Percentiles rank a stretch among this genome's conserved stretches.
phyloP scores from a whole-genome alignment of 2,888 invertebrate genomes.

The Lomographa bimaculata region DNA sequence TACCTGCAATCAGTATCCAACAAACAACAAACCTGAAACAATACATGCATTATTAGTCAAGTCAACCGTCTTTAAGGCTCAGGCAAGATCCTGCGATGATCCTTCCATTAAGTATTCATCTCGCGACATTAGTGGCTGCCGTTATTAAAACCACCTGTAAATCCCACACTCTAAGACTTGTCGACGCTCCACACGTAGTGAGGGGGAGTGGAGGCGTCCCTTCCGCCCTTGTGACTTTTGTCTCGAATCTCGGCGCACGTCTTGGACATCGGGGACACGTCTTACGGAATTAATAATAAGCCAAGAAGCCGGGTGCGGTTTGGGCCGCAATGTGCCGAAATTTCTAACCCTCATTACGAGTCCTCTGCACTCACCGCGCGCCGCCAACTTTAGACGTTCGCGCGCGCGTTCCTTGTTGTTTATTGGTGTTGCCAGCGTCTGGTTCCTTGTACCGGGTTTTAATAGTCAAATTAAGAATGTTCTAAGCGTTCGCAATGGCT shows the following conservation, averaged over 20 bases:
- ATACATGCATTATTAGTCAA: constrained; percentile 53
- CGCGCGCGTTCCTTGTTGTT: constrained; percentile 74
- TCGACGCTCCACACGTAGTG: constrained; percentile 69
- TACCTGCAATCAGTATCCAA: too few relatives aligned
- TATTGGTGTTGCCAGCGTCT: constrained; percentile 77
- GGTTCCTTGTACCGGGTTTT: constrained; percentile 71
- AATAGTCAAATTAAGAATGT: constrained; percentile 76
- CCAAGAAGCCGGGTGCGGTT: constrained; percentile 81
- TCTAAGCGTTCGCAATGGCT: constrained; percentile 53
- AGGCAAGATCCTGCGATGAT: constrained; percentile 53
- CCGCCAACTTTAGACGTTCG: constrained; percentile 72
- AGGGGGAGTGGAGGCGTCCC: constrained; percentile 55
- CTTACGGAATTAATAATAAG: constrained; percentile 85
- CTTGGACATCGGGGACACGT: constrained; percentile 84
- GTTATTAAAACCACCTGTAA: constrained; percentile 84
- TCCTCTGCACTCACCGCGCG: constrained; percentile 79
- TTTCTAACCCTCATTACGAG: constrained; percentile 82
- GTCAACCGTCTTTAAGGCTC: constrained; percentile 57
- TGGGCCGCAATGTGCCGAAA: constrained; percentile 80
- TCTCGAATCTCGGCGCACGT: constrained; percentile 83
- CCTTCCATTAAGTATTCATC: constrained; percentile 82
- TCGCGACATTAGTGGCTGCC: constrained; percentile 77
- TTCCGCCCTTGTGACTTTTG: constrained; percentile 81
- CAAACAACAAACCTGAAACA: constrained; percentile 28
- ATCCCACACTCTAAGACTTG: constrained; percentile 68